Base-by-base conservation (phyloP, 2,113 vertebrate species). In the Oncorhynchus mykiss region DNA sequence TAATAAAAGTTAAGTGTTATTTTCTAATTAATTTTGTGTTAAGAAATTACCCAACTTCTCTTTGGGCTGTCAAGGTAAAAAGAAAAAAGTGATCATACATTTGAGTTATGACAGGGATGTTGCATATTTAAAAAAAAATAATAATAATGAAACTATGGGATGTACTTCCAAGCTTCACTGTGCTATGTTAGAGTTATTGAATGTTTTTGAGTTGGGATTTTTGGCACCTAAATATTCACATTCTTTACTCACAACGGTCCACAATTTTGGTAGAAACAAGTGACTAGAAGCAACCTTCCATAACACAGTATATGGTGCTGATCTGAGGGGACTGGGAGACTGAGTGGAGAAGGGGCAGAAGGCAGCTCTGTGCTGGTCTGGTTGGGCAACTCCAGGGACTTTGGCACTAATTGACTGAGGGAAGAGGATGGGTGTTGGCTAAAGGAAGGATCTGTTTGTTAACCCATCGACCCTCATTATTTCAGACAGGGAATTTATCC, bases 401-500 rank as follows among this genome's bases (percentile, higher is more conserved):
- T 27, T 59, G 76, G 34, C 72, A 31, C 83, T 90, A 85, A 89
- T 84, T 88, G 76, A 80, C 71, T 68, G 9, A 59, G 80, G 76
- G 81, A 76, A 75, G 82, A 70, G 78, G 84, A 22, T 78, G 81
- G 85, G 82, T 86, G 76, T 70, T 78, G 78, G 84, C 22, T 2
- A 78, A 73, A 71, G 80, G 80, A 77, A 71, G 80, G 76, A 60
- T 80, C 72, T 84, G 82, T 86, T 88, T 81, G 80, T 82, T 85
- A 79, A 89, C 87, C 84, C 70, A 71, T 31, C 66, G 79, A 87
- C 78, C 79, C 72, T 8, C 5, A 45, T 76, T 24, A 77, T 77
- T 79, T 80, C 22, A 39, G 73, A 81, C 3, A 51, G 84, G 78
- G 86, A 84, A 67, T 82, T 65, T 70, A 66, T 81, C 74, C 71